Evolutionary conservation across 2,113 vertebrate species (phyloP), one percentile per base, ranked within the genome.

Genomic region (Anoplopoma fimbria): DNA sequence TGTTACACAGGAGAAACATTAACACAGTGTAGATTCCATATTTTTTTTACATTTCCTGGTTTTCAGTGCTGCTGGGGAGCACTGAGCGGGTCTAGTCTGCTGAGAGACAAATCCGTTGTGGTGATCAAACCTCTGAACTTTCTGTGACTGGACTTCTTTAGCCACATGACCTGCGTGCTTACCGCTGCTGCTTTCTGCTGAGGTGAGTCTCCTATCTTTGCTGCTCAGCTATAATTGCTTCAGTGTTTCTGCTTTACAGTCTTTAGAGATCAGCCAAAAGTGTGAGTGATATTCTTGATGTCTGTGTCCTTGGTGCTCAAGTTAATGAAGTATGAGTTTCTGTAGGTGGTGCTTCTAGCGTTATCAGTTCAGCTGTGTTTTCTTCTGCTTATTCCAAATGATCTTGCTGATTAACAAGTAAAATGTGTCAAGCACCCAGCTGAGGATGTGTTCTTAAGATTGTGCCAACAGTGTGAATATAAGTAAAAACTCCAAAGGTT

Each of bases 371-470:
- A 65, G 51, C 58, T 77, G 27, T 40, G 14, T 69, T 27, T 49
- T 68, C 23, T 34, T 27, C 68, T 36, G 38, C 55, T 63, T n/a
- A 38, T 40, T 71, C 8, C 9, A 63, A 64, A 64, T 71, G n/a
- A 71, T 71, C 68, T 25, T 31, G 10, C 33, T 63, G 34, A 69
- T 76, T 53, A 63, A 42, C 42, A 62, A 62, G 25, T 69, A 0
- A 69, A 62, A 82, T 23, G 61, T 67, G 38, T 34, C 15, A 27
- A 23, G 49, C 49, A 21, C 51, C 9, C 58, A 13, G 45, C 19
- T 33, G 61, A 55, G 27, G 77, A 79, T 71, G 53, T 64, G 60
- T 42, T 31, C 25, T 58, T 31, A 45, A 25, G 77, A 64, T 25
- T 8, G 4, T 17, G 51, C 33, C 15, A 23, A 36, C 23, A 57